phyloP scores from a whole-genome alignment of 2,888 invertebrate genomes.

The Petrolisthes manimaculis region DNA sequence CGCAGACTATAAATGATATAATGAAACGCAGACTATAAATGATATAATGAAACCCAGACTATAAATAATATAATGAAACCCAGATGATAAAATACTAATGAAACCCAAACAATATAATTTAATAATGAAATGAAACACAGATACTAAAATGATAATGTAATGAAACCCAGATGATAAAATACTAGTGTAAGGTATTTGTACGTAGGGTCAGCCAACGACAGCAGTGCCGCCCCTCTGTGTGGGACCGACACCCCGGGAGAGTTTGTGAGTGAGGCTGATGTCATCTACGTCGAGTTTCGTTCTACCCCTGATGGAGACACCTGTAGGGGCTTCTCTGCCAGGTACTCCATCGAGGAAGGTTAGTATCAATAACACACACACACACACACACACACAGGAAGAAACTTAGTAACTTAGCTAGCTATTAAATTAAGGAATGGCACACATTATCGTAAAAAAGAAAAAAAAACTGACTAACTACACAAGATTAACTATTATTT shows the following conservation, averaged over 20 bases:
- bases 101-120: no score
- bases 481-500: neutral
- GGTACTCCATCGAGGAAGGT: conserved; percentile 52
- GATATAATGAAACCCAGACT: no score
- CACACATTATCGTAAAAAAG: neutral
- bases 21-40: no score
- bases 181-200: no score
- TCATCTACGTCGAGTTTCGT: conserved; percentile 43
- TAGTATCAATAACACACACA: conserved; percentile 30
- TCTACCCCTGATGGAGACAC: conserved; percentile 53
- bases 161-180: no score
- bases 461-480: neutral
- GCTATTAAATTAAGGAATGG: neutral
- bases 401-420: no score
- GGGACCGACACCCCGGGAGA: conserved; percentile 46
- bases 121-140: no score
- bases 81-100: no score
- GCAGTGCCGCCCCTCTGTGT: conserved; percentile 28
- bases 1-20: no score
- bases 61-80: no score
- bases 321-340: conserved; percentile 56
- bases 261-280: conserved; percentile 40
- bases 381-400: no score
- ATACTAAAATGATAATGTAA: no score
- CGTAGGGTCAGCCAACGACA: conserved; percentile 37